These are phyloP conservation scores for Pseudomyrmex cubaensis DNA, from an alignment of 1,140 invertebrate genomes.

Conservation along the genomic window DNA sequence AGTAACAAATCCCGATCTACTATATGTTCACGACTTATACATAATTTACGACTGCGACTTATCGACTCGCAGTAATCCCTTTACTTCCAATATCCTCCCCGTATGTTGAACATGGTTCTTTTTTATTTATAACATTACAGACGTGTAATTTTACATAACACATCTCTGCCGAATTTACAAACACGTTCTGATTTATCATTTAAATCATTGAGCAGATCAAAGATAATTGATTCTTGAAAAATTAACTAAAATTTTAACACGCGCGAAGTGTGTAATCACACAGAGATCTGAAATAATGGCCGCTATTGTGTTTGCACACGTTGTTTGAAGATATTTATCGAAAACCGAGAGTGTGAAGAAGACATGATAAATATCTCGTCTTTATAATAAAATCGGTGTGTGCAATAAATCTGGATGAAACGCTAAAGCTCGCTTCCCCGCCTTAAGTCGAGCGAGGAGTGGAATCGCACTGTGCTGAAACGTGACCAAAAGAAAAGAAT, in stretches of 20 bases:
- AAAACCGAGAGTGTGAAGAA: not conserved
- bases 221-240: not conserved
- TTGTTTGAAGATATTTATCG: not conserved
- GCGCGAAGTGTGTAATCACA: not conserved
- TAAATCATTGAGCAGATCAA: not conserved
- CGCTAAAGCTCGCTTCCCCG: conserved; percentile 22
- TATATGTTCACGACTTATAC: not conserved
- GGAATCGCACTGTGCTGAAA: conserved; percentile 46
- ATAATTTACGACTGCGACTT: conserved; percentile 38
- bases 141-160: not conserved
- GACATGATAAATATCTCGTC: conserved; percentile 28
- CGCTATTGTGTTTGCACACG: not conserved
- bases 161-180: not conserved
- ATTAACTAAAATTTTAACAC: not conserved
- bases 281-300: not conserved
- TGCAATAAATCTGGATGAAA: conserved; percentile 43
- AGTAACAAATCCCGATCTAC: conserved; percentile 11
- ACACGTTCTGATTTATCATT: not conserved
- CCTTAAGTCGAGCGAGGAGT: conserved; percentile 36
- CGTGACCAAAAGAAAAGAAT: conserved; percentile 49
- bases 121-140: not conserved
- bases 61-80: conserved; percentile 13
- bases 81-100: not conserved
- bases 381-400: conserved; percentile 9
- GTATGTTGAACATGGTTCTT: not conserved